Base-by-base conservation (phyloP, 2,113 vertebrate species). In the Martes martes region DNA sequence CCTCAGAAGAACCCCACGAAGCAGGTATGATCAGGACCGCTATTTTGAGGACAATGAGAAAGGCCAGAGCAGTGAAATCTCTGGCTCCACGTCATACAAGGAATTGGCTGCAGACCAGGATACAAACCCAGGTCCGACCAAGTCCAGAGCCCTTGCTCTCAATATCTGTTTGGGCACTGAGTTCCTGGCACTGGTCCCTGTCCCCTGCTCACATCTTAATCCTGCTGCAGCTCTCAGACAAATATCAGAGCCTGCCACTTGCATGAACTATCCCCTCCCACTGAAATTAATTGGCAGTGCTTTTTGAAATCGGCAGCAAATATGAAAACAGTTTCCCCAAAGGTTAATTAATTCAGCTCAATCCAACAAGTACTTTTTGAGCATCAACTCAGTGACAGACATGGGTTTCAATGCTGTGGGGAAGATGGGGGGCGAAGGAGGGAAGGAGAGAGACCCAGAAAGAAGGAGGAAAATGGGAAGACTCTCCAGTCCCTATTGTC, bases 291-390 rank as follows among this genome's bases (percentile, higher is more conserved):
- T 91, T 95, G 31, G 89, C 93, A 89, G 71, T 92, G 71, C 63
- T 74, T 96, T 93, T 89, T 63, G 80, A 96, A 97, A 95, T 96
- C 63, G 50, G 73, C 91, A 97, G 63, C 86, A 95, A 96, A 96
- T 55, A 88, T 0, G 6, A 80, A 97, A 93, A 91, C 83, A 79
- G 67, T 55, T 82, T 93, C 57, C 76, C 31, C 83, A 92, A 97
- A 97, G 97, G 91, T 95, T 97, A 96, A 96, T 91, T 83, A 91
- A 96, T 95, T 95, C 93, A 85, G 18, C 52, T 92, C 26, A 36
- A 87, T 13, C 57, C 9, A 21, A 91, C 42, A 91, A 69, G 61
- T 86, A 91, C 79, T 55, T 91, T 87, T 84, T 89, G 87, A 92
- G 33, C 71, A 83, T 95, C 89, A 93, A 42, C 28, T 83, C 61